Conservation (phyloP, 2,113 vertebrate species). For the Hemibagrus wyckioides region DNA sequence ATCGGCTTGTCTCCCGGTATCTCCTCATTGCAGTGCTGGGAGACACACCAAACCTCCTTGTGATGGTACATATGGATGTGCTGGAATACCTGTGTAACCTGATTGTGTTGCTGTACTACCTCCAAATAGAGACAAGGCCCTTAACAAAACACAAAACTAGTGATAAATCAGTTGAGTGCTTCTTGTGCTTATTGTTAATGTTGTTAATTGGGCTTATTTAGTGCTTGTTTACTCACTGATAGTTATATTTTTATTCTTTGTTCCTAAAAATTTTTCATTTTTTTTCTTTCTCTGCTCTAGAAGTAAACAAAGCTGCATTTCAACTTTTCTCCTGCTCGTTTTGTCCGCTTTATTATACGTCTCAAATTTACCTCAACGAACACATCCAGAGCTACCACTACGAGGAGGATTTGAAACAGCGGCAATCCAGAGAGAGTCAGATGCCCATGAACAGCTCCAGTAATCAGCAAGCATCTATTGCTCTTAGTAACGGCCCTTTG, state of each 20-base stretch:
- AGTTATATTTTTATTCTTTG: background rate
- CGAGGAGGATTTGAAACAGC: background rate
- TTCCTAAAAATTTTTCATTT: background rate
- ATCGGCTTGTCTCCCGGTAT: too few relatives aligned
- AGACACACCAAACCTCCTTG: too few relatives aligned
- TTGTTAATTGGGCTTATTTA: background rate
- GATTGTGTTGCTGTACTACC: too few relatives aligned
- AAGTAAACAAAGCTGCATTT: background rate
- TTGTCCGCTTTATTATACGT: conserved; percentile 5
- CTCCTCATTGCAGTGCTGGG: too few relatives aligned
- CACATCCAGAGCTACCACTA: background rate
- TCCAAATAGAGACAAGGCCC: too few relatives aligned
- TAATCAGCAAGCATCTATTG: background rate
- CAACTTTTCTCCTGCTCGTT: background rate
- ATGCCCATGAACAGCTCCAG: background rate
- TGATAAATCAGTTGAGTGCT: background rate
- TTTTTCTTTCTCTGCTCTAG: background rate
- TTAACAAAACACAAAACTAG: too few relatives aligned
- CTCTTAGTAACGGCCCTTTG: background rate
- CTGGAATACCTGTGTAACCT: too few relatives aligned
- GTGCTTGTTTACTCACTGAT: background rate
- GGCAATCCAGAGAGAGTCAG: background rate
- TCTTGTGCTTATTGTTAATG: background rate
- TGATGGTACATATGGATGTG: too few relatives aligned
- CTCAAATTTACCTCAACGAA: background rate